These are phyloP conservation scores for Clistopyga incitator DNA, from an alignment of 2,888 invertebrate genomes.

Conservation along the genomic window DNA sequence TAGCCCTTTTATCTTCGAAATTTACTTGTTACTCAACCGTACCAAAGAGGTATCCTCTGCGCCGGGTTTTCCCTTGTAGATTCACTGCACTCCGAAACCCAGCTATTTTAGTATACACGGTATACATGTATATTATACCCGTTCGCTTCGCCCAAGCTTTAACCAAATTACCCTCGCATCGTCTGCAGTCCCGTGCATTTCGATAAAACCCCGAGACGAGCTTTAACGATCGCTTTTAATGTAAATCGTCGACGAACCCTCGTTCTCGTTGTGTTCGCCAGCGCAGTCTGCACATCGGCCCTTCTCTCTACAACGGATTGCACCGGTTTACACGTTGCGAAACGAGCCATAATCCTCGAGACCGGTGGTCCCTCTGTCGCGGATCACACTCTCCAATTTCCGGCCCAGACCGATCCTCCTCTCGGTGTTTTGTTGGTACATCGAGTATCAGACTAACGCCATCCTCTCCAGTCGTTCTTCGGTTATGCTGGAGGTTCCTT, in stretches of 20 bases:
- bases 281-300: constrained; percentile 23
- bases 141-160: constrained; percentile 31
- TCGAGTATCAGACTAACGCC: constrained; percentile 5
- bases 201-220: constrained; percentile 55
- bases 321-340: constrained; percentile 71
- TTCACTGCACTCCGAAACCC: constrained; percentile 30
- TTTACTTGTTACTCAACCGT: constrained; percentile 31
- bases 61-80: constrained; percentile 17
- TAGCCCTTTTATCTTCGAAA: constrained; percentile 21
- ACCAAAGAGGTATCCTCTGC: constrained; percentile 6
- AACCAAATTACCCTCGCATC: constrained; percentile 51
- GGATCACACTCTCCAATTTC: constrained; percentile 54
- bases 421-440: constrained; percentile 6
- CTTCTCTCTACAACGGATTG: constrained; percentile 55
- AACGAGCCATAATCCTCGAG: constrained; percentile 69
- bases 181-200: constrained; percentile 41
- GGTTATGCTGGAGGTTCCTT: constrained; percentile 9
- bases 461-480: constrained; percentile 7
- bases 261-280: constrained; percentile 27
- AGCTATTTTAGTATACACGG: constrained; percentile 6
- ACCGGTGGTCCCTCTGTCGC: constrained; percentile 38
- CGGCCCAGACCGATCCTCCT: constrained; percentile 38
- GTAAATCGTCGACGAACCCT: constrained; percentile 60
- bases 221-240: constrained; percentile 69
- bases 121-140: constrained; percentile 5